Percentiles rank a stretch among this genome's conserved stretches.
These are phyloP conservation scores for Polydrusus cervinus DNA, from an alignment of 2,888 invertebrate species.

Conservation along the genomic window DNA sequence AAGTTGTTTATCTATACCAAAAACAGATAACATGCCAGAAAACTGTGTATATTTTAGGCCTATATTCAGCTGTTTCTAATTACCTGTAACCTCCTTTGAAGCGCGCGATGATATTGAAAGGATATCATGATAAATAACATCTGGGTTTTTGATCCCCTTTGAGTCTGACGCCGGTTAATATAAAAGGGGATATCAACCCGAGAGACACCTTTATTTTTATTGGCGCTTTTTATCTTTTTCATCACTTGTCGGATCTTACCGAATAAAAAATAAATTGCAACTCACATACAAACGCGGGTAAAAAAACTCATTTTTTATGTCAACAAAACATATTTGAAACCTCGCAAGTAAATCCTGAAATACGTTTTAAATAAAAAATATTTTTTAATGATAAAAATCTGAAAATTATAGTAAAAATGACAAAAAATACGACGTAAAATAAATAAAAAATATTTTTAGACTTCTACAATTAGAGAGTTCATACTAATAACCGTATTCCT, in stretches of 20 bases:
- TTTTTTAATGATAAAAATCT: background rate
- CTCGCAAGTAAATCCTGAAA: background rate
- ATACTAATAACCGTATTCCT: too few species aligned
- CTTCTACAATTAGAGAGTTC: too few species aligned
- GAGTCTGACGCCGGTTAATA: constrained; percentile 7
- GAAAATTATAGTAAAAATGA: background rate
- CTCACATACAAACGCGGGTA: background rate
- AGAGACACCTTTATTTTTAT: constrained; percentile 14
- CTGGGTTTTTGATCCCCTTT: constrained; percentile 20
- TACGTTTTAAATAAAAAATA: background rate
- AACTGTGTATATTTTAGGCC: background rate
- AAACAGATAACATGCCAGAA: too few species aligned
- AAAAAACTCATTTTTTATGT: constrained; percentile 17
- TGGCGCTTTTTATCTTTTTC: constrained; percentile 32
- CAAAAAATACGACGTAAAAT: background rate
- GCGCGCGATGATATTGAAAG: background rate
- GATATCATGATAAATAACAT: constrained; percentile 11
- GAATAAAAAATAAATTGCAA: constrained; percentile 25
- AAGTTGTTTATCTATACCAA: too few species aligned
- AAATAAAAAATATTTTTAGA: too few species aligned
- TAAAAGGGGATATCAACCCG: constrained; percentile 8
- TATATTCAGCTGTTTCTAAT: background rate
- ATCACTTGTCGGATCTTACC: constrained; percentile 10
- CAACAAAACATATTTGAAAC: constrained; percentile 5
- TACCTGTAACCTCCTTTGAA: constrained; percentile 3